Evolutionary conservation across 2,888 invertebrate genomes (phyloP), one percentile per base, ranked within the genome.

Genomic region (Lithophane leautieri): DNA sequence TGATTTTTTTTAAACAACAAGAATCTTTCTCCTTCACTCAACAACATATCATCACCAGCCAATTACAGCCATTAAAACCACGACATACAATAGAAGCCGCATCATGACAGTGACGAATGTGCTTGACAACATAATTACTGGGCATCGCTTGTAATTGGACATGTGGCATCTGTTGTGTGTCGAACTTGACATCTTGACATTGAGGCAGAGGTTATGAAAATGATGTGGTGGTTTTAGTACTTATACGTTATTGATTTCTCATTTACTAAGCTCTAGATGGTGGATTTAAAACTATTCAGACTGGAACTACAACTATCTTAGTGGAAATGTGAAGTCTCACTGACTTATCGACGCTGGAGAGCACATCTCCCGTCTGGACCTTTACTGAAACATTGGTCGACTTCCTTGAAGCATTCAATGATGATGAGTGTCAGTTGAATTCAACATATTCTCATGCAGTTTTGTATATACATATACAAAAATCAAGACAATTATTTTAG

Each of bases 131-230:
- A 58, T 85, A 85, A 83, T 83, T 82, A 65, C 69, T 56, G 70
- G 25, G 65, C 65, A 22, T 47, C n/a, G 70, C n/a, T 47, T 85
- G n/a, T 82, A 54, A 76, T 71, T 77, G 63, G 42, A 62, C 68
- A 47, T 44, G 67, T n/a, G 40, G 44, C 54, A 61, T 66, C 54
- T 78, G 61, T 65, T 63, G 61, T 63, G 34, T 70, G 52, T 50
- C 77, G 85, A 81, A 73, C 82, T 82, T 85, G 83, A 66, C 83
- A 85, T 82, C 82, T 82, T 85, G 83, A 66, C 83, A 85, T 82
- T 82, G 61, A 81, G 40, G n/a, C 7, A 11, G 25, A 4, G 22
- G 50, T 44, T 47, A 16, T 16, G 70, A 74, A 19, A 44, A 34
- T 44, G 22, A 28, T 66, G 7, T 34, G 19, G 19, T 50, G 50